Evolutionary conservation across 2,888 invertebrate species (phyloP).

Genomic region (Orchesellides sinensis): DNA sequence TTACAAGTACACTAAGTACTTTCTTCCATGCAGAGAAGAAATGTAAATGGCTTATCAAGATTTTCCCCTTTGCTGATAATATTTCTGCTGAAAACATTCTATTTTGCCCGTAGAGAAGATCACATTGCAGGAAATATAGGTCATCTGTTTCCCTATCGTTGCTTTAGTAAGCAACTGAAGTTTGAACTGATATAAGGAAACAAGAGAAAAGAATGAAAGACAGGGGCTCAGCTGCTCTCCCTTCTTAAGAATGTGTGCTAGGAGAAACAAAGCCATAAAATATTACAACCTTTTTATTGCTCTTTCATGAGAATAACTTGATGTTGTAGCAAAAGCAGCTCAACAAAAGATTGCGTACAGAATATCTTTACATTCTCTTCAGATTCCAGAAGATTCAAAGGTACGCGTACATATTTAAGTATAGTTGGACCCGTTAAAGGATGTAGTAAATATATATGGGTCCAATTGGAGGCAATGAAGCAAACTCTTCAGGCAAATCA

Average conservation of each 20-base stretch:
- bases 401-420: neutral
- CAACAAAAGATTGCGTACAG: slow-evolving; percentile 22
- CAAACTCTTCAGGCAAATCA: slow-evolving; percentile 36
- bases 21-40: too few relatives aligned
- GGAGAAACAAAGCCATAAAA: slow-evolving; percentile 58
- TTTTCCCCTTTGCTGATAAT: slow-evolving; percentile 24
- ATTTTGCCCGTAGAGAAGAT: slow-evolving; percentile 9
- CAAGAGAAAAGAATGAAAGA: neutral
- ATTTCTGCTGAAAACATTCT: slow-evolving; percentile 34
- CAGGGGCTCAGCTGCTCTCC: slow-evolving; percentile 32
- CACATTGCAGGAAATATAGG: slow-evolving; percentile 43
- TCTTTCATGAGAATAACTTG: slow-evolving; percentile 52
- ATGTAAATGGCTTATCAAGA: neutral
- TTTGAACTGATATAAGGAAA: slow-evolving; percentile 9
- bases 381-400: too few relatives aligned
- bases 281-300: slow-evolving; percentile 59
- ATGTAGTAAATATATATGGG: neutral
- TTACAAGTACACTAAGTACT: too few relatives aligned
- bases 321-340: slow-evolving; percentile 16
- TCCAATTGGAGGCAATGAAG: slow-evolving; percentile 14
- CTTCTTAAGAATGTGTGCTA: slow-evolving; percentile 41
- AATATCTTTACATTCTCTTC: slow-evolving; percentile 2
- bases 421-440: neutral
- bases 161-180: neutral
- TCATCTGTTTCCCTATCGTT: slow-evolving; percentile 43